These are phyloP conservation scores for Macrotis lagotis DNA, from an alignment of 2,113 vertebrate species.

Conservation along the genomic window DNA sequence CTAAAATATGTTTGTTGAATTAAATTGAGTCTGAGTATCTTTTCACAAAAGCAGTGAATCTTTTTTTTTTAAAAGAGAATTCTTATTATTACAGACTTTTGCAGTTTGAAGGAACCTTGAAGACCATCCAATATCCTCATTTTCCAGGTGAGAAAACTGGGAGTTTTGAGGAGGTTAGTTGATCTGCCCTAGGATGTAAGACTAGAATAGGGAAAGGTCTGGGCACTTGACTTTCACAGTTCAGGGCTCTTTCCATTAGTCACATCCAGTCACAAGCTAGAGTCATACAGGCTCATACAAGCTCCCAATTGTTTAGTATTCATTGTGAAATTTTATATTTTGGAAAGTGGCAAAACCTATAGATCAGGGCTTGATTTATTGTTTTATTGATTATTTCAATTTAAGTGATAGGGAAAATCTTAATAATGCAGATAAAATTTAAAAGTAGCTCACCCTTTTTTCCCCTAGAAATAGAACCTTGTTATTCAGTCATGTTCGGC, in stretches of 20 bases:
- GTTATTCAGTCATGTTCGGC: neutral
- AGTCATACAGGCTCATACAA: neutral
- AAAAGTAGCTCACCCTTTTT: neutral
- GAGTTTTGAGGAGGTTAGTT: neutral
- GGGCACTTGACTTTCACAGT: neutral
- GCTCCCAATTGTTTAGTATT: neutral
- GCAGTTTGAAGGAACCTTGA: neutral
- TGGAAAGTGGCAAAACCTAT: neutral
- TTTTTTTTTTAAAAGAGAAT: neutral
- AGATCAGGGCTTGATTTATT: neutral
- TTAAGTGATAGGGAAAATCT: neutral
- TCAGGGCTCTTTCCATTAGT: neutral
- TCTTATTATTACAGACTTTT: no score
- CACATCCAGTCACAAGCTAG: neutral
- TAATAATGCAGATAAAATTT: neutral
- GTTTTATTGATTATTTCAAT: neutral
- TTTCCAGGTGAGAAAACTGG: neutral
- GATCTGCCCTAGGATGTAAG: neutral
- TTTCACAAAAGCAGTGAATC: neutral
- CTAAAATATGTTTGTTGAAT: neutral
- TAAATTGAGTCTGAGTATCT: neutral
- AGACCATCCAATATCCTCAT: neutral
- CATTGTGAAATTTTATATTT: neutral
- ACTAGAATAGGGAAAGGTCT: neutral
- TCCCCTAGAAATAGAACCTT: neutral